Evolutionary conservation across 2,888 invertebrate genomes (phyloP).

Genomic region (Melanostoma scalare): DNA sequence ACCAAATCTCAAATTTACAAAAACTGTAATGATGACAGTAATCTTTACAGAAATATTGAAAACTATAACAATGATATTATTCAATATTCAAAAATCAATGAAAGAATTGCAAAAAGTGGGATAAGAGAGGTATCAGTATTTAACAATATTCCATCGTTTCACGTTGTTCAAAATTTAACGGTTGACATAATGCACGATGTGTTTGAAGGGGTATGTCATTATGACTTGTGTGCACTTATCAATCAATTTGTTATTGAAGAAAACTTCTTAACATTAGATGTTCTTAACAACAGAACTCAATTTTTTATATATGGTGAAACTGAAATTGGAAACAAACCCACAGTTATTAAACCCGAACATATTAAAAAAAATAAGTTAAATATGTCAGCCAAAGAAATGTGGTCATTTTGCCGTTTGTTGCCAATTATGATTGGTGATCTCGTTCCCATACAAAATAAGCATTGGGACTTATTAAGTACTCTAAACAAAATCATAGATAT

Average conservation of each 20-base stretch:
- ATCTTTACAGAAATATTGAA: conserved; percentile 1
- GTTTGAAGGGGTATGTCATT: conserved; percentile 5
- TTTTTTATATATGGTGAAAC: too few species aligned
- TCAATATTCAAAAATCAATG: conserved; percentile 4
- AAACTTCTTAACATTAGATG: too few species aligned
- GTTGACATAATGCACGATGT: conserved; percentile 2
- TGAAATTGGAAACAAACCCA: too few species aligned
- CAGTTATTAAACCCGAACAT: too few species aligned
- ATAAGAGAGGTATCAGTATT: not conserved
- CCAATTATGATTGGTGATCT: conserved; percentile 8
- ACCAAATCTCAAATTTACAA: not conserved
- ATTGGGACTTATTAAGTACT: not conserved
- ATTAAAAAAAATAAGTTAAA: not conserved
- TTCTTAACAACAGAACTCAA: too few species aligned
- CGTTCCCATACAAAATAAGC: not conserved
- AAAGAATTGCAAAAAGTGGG: conserved; percentile 3
- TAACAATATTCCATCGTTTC: not conserved
- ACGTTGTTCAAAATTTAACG: not conserved
- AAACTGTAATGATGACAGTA: conserved; percentile 2
- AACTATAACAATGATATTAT: not conserved
- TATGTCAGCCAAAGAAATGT: conserved; percentile 1
- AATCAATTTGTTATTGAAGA: too few species aligned
- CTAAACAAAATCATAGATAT: not conserved
- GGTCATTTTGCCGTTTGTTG: not conserved
- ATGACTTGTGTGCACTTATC: not conserved